Conservation (phyloP, 1,140 invertebrate species). For the Drosophila takahashii region DNA sequence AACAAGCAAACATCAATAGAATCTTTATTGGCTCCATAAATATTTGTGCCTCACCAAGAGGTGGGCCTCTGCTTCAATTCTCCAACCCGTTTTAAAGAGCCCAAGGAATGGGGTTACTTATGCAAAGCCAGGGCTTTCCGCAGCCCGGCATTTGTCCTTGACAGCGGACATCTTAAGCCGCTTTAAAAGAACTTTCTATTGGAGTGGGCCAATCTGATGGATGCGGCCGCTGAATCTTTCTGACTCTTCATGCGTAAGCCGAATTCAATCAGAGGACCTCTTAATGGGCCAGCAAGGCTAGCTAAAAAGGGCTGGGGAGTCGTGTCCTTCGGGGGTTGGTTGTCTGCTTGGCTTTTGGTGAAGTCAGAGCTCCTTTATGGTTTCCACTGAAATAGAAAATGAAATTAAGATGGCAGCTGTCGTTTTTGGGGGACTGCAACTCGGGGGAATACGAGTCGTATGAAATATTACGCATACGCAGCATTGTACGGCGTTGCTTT, state of each 20-base stretch:
- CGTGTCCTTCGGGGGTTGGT: slow-evolving; percentile 5
- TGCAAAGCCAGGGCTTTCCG: slow-evolving; percentile 61
- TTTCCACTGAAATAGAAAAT: slow-evolving; percentile 61
- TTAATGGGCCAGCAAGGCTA: slow-evolving; percentile 32
- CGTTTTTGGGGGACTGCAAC: slow-evolving; percentile 19
- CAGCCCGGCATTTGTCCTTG: slow-evolving; percentile 51
- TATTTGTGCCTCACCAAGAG: slow-evolving; percentile 49
- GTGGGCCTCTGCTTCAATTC: background rate
- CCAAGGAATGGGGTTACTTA: slow-evolving; percentile 26
- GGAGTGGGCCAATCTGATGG: slow-evolving; percentile 44
- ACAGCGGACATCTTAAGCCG: slow-evolving; percentile 67
- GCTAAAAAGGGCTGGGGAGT: slow-evolving; percentile 14
- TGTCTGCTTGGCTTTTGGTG: slow-evolving; percentile 2
- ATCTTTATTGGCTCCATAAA: slow-evolving; percentile 77
- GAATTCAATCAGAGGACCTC: slow-evolving; percentile 73
- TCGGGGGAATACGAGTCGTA: slow-evolving; percentile 46
- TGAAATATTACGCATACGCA: slow-evolving; percentile 73
- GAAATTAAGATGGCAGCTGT: slow-evolving; percentile 56
- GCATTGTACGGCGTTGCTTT: slow-evolving; percentile 19
- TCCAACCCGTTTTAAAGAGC: slow-evolving; percentile 19
- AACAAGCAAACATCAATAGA: slow-evolving; percentile 74
- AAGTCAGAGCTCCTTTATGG: slow-evolving; percentile 55
- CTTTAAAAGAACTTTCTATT: slow-evolving; percentile 53
- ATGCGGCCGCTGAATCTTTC: slow-evolving; percentile 57
- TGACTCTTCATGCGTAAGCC: slow-evolving; percentile 73